Base-by-base conservation (phyloP, 2,113 vertebrate species). In the Arenaria interpres region DNA sequence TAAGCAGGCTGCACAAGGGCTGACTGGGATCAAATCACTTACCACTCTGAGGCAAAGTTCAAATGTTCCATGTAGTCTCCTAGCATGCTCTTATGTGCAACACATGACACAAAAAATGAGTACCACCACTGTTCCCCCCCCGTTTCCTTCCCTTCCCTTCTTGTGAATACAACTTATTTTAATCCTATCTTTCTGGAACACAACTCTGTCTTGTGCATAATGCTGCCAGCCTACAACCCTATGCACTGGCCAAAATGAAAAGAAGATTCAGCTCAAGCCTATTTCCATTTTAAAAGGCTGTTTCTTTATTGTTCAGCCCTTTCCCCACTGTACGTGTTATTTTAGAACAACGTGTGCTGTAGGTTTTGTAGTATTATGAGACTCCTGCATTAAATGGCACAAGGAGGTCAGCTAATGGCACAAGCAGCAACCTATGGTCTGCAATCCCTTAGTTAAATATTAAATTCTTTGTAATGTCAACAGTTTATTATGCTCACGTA, bases 271-370 rank as follows among this genome's bases (percentile, higher is more conserved):
- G 2, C 33, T 77, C 24, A 63, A 76, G 37, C 13, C 12, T 16
- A 74, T 60, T 85, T 60, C 10, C 41, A 79, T 35, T 69, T 59
- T 7, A 74, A 88, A 80, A 46, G 12, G 16, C 7, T 57, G 11
- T 6, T 91, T 28, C n/a, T 83, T 53, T 74, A n/a, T 51, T 90
- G 35, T 59, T 75, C 28, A 72, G 23, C 4, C 13, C 45, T 43
- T 56, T 74, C 27, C 19, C 19, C 14, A 56, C 4, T 2, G 9
- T 24, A n/a, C 1, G 0, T 35, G 22, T 46, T 53, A 67, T 59
- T 95, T 84, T 21, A 78, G 43, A 84, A 54, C 33, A 68, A 60
- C 1, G 1, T 3, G 6, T 50, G 62, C 33, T 46, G 43, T 68
- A 59, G 35, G 71, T 94, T n/a, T 48, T 66, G 33, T 14, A 37